These are phyloP conservation scores for Actinemys pallida DNA, from an alignment of 2,113 vertebrate species.

Conservation along the genomic window DNA sequence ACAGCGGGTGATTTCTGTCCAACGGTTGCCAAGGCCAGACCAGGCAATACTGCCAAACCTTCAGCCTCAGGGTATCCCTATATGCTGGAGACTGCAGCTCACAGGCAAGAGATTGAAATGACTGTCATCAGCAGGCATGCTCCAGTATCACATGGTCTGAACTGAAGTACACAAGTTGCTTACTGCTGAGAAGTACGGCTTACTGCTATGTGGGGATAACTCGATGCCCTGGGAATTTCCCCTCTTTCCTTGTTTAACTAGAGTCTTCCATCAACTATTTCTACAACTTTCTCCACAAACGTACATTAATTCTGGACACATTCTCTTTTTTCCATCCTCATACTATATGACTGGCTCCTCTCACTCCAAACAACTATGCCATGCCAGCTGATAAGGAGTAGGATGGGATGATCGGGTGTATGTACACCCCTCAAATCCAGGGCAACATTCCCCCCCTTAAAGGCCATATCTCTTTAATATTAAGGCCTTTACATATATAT, in stretches of 20 bases:
- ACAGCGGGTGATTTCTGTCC: neutral
- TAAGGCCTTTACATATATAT: too few species aligned
- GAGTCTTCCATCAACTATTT: neutral
- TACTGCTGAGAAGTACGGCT: neutral
- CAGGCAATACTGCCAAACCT: neutral
- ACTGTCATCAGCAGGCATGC: neutral
- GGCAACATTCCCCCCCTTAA: too few species aligned
- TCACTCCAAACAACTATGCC: too few species aligned
- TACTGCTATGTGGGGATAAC: neutral
- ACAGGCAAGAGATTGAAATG: neutral
- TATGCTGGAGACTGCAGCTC: neutral
- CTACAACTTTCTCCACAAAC: neutral
- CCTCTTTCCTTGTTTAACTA: neutral
- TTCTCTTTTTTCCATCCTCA: neutral
- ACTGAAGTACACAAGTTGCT: neutral
- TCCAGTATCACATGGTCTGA: neutral
- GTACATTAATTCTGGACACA: neutral
- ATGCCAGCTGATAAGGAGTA: neutral
- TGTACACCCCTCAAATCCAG: too few species aligned
- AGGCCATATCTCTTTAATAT: too few species aligned
- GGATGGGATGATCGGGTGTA: neutral
- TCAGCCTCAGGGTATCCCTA: neutral
- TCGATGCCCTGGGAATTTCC: neutral
- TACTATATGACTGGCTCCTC: neutral
- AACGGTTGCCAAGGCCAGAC: neutral